Evolutionary conservation across 2,888 invertebrate genomes (phyloP), one percentile per base, ranked within the genome.

Genomic region (Drosophila paranaensis): DNA sequence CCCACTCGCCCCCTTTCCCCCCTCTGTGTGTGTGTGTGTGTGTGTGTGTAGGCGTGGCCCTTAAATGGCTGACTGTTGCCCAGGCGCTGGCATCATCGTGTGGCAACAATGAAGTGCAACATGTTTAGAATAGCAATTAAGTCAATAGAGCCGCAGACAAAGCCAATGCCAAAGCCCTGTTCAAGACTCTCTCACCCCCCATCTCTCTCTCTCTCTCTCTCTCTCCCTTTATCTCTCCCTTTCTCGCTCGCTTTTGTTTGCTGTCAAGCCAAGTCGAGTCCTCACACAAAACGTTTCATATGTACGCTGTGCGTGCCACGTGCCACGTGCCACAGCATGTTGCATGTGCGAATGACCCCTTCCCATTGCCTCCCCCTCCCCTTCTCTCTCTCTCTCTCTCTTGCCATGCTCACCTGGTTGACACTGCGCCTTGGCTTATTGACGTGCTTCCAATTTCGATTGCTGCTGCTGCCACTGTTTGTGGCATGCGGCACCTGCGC

Each of bases 101-200:
- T 63, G 77, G 67, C 88, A 79, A 81, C 83, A 79, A 88, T 75
- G 81, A 76, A 81, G 76, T 82, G 81, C 85, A 85, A 69, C 88
- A 85, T 85, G 85, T 74, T 85, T 85, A 77, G 85, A 88, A 85
- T 85, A 81, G 81, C 79, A 85, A 85, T 85, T 85, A 88, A 85
- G 83, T 77, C 67, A 57, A 71, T 66, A 58, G 63, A 74, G 71
- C 65, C 50, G 27, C 51, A 57, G 71, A 50, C 71, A 61, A 61
- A 62, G 64, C 50, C 69, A 53, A 53, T 53, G 53, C 53, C 69
- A 20, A 43, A 60, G 57, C 43, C 51, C 45, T 37, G 27, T 43
- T 53, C 77, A 60, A 66, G 55, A 60, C 57, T 40, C 10, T 10
- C 20, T 25, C 30, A 5, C 27, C 3, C 10, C n/a, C n/a, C n/a